phyloP scores from a whole-genome alignment of 2,888 invertebrate genomes.

The Phyto melanocephala region DNA sequence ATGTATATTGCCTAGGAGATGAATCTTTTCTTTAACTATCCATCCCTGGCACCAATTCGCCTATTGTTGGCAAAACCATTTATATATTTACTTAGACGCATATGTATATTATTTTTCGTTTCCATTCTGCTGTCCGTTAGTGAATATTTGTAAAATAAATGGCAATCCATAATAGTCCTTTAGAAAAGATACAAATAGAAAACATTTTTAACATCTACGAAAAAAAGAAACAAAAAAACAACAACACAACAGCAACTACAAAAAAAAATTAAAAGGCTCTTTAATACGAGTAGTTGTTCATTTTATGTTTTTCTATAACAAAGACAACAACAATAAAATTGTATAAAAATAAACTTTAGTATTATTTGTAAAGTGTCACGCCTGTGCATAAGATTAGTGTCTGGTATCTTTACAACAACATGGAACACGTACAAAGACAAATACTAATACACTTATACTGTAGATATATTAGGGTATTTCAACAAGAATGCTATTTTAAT shows the following conservation, averaged over 20 bases:
- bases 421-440: neutral
- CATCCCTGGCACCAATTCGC: too few species aligned
- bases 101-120: neutral
- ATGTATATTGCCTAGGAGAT: too few species aligned
- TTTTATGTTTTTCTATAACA: neutral
- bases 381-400: constrained; percentile 63
- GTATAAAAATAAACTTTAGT: constrained; percentile 42
- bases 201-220: neutral
- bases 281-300: constrained; percentile 21
- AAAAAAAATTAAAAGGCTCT: constrained; percentile 21
- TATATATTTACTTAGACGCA: too few species aligned
- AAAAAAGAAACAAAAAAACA: constrained; percentile 15
- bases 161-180: neutral
- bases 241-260: constrained; percentile 12
- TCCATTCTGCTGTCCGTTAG: neutral
- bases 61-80: too few species aligned
- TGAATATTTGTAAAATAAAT: constrained; percentile 10
- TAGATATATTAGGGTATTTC: neutral
- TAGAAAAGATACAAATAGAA: neutral
- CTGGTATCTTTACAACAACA: constrained; percentile 47
- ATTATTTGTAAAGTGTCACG: constrained; percentile 65
- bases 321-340: neutral
- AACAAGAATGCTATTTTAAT: too few species aligned
- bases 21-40: too few species aligned
- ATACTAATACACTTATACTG: neutral